Evolutionary conservation across 2,888 invertebrate genomes (phyloP).

Genomic region (Eristalis arbustorum): DNA sequence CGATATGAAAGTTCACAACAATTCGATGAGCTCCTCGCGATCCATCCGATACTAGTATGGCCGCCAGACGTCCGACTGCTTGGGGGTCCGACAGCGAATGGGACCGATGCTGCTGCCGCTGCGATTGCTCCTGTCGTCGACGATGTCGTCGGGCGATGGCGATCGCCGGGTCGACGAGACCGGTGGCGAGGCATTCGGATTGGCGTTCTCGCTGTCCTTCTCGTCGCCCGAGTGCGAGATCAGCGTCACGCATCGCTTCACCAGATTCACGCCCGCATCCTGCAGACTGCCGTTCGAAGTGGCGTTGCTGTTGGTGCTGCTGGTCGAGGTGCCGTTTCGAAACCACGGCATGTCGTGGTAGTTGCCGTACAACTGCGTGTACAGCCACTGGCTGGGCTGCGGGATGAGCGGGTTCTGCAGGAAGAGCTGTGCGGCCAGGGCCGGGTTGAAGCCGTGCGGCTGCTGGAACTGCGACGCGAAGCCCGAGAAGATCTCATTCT

Average conservation of each 20-base stretch:
- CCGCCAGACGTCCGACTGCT: slow-evolving; percentile 87
- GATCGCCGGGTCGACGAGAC: slow-evolving; percentile 82
- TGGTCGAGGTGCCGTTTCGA: slow-evolving; percentile 78
- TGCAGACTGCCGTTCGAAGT: slow-evolving; percentile 71
- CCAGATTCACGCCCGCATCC: slow-evolving; percentile 77
- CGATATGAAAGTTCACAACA: slow-evolving; percentile 68
- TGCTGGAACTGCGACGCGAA: slow-evolving; percentile 81
- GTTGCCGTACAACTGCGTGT: slow-evolving; percentile 87
- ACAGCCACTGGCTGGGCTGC: slow-evolving; percentile 89
- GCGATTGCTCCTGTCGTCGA: slow-evolving; percentile 73
- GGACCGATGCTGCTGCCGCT: slow-evolving; percentile 75
- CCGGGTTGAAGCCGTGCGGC: slow-evolving; percentile 82
- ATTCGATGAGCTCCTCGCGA: slow-evolving; percentile 23
- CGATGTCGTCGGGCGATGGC: slow-evolving; percentile 82
- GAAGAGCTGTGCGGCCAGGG: slow-evolving; percentile 86
- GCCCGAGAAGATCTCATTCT: slow-evolving; percentile 79
- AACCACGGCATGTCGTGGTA: slow-evolving; percentile 86
- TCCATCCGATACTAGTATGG: slow-evolving; percentile 83
- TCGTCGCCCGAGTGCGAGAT: slow-evolving; percentile 77
- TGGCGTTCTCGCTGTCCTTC: slow-evolving; percentile 77
- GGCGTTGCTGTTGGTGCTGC: slow-evolving; percentile 70
- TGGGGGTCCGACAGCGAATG: slow-evolving; percentile 80
- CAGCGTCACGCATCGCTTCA: slow-evolving; percentile 78
- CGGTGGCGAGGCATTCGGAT: slow-evolving; percentile 79
- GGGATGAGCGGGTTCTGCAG: slow-evolving; percentile 88